Evolutionary conservation across 2,888 invertebrate genomes (phyloP), one percentile per base, ranked within the genome.

Genomic region (Pecten maximus): DNA sequence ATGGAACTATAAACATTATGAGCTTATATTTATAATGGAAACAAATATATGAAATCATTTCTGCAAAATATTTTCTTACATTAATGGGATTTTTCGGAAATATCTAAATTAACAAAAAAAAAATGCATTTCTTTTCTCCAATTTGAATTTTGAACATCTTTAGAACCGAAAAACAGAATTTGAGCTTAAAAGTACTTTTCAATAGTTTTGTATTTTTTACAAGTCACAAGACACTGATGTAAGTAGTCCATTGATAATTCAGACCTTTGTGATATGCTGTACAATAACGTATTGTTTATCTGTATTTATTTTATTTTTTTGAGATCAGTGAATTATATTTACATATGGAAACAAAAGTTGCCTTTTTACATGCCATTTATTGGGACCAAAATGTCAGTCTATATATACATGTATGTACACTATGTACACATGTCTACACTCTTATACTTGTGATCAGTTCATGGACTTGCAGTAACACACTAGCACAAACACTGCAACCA

Each of bases 331-430:
- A 54, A 74, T 74, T n/a, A 35, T 74, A 74, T 74, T 8, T 74
- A 74, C 74, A 74, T 35, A 74, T 74, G 74, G 8, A 74, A 74
- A 35, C 74, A 74, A 35, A 35, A 74, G 10, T 74, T 28, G 28
- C 74, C 74, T 74, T 74, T 74, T 74, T 74, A 74, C 74, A 74
- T 74, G 74, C 74, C 74, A 74, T 74, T 74, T 74, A 8, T 74
- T 16, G 74, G 74, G 74, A 74, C 74, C 74, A 74, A 74, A 74
- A 54, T n/a, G 54, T 54, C 54, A 54, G 74, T 74, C 54, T 54
- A 74, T 74, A 44, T 44, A 35, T 74, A 74, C 74, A 74, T 74
- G 74, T 74, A 74, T 74, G 74, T 74, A 74, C 74, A 74, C 35
- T 74, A 35, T 74, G 74, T 74, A 74, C 74, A 74, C 35, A 28